Conservation (phyloP, 2,797 vertebrate genomes). For the Pantherophis vulpinus region DNA sequence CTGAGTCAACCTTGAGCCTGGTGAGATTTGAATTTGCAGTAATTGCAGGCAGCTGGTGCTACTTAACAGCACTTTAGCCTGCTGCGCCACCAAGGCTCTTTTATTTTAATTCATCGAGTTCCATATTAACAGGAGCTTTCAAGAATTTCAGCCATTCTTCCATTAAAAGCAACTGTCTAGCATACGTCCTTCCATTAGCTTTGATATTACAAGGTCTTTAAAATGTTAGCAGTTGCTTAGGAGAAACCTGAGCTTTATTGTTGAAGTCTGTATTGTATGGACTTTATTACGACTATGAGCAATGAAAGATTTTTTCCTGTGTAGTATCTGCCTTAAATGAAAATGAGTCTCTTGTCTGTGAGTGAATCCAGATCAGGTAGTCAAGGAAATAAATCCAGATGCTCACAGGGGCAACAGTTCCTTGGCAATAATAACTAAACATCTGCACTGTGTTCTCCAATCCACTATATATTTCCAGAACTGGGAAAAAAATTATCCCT, state of each 20-base stretch:
- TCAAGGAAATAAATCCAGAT: constrained; percentile 31
- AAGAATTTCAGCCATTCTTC: not conserved
- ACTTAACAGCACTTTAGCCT: too few relatives aligned
- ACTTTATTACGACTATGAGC: not conserved
- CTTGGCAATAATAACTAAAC: constrained; percentile 29
- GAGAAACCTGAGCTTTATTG: not conserved
- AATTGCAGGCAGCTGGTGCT: too few relatives aligned
- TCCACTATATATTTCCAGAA: constrained; percentile 24
- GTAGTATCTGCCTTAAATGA: not conserved
- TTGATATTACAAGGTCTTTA: constrained; percentile 5
- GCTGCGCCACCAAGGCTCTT: too few relatives aligned
- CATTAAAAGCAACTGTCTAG: not conserved
- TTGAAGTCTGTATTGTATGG: constrained; percentile 12
- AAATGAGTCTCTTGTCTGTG: not conserved
- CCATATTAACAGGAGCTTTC: constrained; percentile 21
- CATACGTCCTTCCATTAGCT: constrained; percentile 2
- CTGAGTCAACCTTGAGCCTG: too few relatives aligned
- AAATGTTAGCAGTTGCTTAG: not conserved
- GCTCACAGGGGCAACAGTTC: constrained; percentile 30
- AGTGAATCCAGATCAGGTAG: constrained; percentile 38
- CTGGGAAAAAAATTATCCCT: not conserved
- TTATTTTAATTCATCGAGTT: constrained; percentile 39
- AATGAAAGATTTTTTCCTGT: constrained; percentile 21
- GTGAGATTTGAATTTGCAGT: too few relatives aligned
- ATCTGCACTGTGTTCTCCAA: constrained; percentile 18